These are phyloP conservation scores for Connochaetes taurinus DNA, from an alignment of 2,113 vertebrate genomes.

Conservation along the genomic window DNA sequence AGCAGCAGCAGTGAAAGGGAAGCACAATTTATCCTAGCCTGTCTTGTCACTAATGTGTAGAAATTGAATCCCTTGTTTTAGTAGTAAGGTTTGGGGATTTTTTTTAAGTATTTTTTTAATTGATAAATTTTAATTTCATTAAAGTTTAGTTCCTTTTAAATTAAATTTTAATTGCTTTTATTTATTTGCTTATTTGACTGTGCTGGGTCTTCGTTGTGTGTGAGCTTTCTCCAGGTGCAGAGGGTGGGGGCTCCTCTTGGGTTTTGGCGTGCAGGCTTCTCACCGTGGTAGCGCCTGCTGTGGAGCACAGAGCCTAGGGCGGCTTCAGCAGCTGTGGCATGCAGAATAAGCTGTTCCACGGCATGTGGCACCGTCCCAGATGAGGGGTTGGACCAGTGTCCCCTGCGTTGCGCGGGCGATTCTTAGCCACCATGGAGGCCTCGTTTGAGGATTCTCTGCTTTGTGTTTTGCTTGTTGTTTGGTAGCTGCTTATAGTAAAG, in stretches of 20 bases:
- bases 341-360: neutral
- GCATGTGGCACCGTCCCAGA: neutral
- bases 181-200: neutral
- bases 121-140: neutral
- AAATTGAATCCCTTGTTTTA: neutral
- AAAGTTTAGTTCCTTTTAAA: neutral
- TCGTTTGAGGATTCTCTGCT: neutral
- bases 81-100: neutral
- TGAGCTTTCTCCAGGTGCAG: neutral
- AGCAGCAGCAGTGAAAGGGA: neutral
- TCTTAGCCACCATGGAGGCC: neutral
- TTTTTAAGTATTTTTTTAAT: neutral
- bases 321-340: neutral
- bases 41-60: neutral
- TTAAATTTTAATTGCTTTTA: neutral
- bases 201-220: neutral
- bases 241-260: neutral
- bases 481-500: neutral
- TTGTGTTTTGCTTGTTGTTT: neutral
- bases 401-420: neutral
- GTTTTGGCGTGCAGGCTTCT: fast-evolving
- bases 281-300: neutral
- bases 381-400: neutral
- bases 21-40: neutral
- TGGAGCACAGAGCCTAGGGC: fast-evolving